Evolutionary conservation across 2,113 vertebrate species (phyloP).

Genomic region (Trematocara macrostoma): DNA sequence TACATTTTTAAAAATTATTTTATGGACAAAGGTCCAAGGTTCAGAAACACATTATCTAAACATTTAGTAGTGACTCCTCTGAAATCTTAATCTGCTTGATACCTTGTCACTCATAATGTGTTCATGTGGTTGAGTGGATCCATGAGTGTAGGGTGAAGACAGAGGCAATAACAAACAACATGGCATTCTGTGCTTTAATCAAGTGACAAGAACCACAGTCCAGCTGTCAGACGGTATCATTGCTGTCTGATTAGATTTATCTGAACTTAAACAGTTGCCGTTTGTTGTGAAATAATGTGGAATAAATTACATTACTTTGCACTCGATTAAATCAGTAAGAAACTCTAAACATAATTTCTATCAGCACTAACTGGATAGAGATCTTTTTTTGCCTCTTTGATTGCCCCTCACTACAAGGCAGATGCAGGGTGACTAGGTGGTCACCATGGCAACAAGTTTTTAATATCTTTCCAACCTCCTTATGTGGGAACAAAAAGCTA

Average conservation of each 20-base stretch:
- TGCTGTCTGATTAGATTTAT: neutral
- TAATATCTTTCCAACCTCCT: conserved; percentile 17
- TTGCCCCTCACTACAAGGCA: neutral
- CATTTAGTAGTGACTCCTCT: neutral
- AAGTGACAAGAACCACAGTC: neutral
- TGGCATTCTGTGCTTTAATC: neutral
- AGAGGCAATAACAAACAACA: neutral
- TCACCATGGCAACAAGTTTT: conserved; percentile 55
- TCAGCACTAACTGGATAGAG: neutral
- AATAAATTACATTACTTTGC: neutral
- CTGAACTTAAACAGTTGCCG: neutral
- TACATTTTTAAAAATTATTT: neutral
- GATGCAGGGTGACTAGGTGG: conserved; percentile 8
- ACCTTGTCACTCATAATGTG: neutral
- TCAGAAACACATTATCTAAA: neutral
- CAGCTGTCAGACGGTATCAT: neutral
- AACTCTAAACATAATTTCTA: neutral
- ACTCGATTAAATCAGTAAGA: neutral
- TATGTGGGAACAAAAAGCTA: conserved; percentile 8
- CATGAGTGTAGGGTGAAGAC: neutral
- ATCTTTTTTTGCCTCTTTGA: neutral
- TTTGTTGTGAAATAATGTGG: neutral
- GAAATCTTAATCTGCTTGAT: neutral
- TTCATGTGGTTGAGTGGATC: neutral
- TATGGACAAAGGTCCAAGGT: neutral